A percentile compares a stretch with the other conserved stretches of the same genome.
phyloP scores from a whole-genome alignment of 2,113 vertebrate species.

The Neoarius graeffei region DNA sequence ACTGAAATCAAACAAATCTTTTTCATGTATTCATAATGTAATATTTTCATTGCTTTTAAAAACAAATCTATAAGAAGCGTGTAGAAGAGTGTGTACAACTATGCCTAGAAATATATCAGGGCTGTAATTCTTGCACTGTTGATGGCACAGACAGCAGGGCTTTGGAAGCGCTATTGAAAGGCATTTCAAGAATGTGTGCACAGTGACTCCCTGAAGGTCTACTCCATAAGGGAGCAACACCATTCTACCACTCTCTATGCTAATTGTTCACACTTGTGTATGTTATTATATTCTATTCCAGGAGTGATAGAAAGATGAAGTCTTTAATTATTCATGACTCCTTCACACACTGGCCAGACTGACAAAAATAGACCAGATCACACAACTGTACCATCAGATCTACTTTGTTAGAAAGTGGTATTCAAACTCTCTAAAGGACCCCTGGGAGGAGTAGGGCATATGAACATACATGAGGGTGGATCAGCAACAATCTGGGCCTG shows the following conservation, averaged over 20 bases:
- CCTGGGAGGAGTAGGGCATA: conserved; percentile 22
- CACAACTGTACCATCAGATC: conserved; percentile 29
- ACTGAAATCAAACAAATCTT: background rate
- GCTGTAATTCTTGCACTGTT: background rate
- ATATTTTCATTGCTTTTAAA: background rate
- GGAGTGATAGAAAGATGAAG: conserved; percentile 76
- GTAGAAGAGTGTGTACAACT: background rate
- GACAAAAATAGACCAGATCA: conserved; percentile 45
- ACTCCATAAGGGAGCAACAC: conserved; percentile 72
- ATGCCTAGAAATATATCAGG: background rate
- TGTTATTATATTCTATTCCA: conserved; percentile 83
- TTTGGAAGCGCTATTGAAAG: background rate
- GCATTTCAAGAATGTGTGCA: conserved; percentile 20
- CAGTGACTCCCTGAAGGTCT: conserved; percentile 36
- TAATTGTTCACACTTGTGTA: conserved; percentile 82
- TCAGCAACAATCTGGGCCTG: background rate
- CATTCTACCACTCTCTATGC: conserved; percentile 68
- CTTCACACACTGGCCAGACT: conserved; percentile 39
- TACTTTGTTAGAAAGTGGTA: conserved; percentile 37
- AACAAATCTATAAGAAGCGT: background rate
- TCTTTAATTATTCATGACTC: conserved; percentile 81
- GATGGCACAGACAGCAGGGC: background rate
- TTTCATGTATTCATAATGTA: background rate
- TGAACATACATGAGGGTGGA: background rate
- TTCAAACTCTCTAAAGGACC: conserved; percentile 40